Percentiles rank a stretch among this genome's conserved stretches.
These are phyloP conservation scores for Meteorus cinctellus DNA, from an alignment of 2,888 invertebrate species.

Conservation along the genomic window DNA sequence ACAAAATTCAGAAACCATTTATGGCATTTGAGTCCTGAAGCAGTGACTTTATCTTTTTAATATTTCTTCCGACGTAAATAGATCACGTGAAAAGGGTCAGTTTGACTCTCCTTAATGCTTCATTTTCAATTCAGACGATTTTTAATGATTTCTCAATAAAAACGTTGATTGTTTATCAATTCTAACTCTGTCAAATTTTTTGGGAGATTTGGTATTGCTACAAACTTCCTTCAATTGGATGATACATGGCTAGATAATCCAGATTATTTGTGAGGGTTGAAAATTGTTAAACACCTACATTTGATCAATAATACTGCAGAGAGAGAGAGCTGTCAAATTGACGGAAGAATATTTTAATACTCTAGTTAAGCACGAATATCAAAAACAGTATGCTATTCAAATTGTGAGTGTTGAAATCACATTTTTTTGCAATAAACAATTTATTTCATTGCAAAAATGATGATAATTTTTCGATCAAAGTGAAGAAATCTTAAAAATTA, in stretches of 20 bases:
- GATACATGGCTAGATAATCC: background rate
- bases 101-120: background rate
- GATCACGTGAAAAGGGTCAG: background rate
- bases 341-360: too few relatives aligned
- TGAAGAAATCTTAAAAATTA: too few relatives aligned
- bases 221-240: background rate
- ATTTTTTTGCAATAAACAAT: too few relatives aligned
- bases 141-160: background rate
- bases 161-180: background rate
- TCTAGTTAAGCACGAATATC: too few relatives aligned
- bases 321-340: background rate
- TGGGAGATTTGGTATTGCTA: background rate
- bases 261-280: background rate
- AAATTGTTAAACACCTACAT: background rate
- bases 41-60: background rate
- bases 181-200: background rate
- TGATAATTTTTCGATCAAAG: too few relatives aligned
- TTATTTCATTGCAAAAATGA: too few relatives aligned
- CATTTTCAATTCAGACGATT: background rate
- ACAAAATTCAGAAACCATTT: background rate
- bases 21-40: background rate
- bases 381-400: too few relatives aligned
- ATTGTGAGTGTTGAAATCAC: too few relatives aligned
- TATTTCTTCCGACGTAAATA: background rate
- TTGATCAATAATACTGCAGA: background rate